Evolutionary conservation across 2,113 vertebrate species (phyloP).

Genomic region (Ovis canadensis): DNA sequence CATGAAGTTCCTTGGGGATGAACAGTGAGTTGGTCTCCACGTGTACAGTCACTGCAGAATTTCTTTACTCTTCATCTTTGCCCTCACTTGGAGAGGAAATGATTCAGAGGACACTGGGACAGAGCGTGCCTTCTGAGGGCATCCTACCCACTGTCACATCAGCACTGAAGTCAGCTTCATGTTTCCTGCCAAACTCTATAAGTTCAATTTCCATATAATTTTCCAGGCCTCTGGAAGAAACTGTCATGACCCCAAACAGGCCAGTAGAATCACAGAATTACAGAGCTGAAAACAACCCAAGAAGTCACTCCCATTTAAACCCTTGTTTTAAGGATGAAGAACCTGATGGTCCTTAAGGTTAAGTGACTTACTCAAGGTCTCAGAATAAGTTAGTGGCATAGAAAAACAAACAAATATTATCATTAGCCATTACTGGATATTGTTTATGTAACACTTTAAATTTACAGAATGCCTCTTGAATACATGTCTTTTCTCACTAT

Average conservation of each 20-base stretch:
- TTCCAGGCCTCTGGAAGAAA: constrained; percentile 1
- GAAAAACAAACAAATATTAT: not conserved
- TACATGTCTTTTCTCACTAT: not conserved
- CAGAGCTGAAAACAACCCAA: not conserved
- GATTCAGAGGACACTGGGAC: constrained; percentile 44
- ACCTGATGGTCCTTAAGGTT: not conserved
- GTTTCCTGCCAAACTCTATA: constrained; percentile 40
- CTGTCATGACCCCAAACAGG: not conserved
- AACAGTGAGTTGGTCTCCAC: not conserved
- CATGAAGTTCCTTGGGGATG: not conserved
- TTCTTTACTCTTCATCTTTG: constrained; percentile 3
- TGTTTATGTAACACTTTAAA: not conserved
- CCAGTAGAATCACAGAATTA: not conserved
- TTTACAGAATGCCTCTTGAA: not conserved
- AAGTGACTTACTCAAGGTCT: not conserved
- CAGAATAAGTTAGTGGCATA: not conserved
- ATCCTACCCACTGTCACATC: not conserved
- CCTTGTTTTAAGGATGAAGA: not conserved
- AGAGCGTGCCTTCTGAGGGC: not conserved
- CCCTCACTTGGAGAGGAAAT: constrained; percentile 27
- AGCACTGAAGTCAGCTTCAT: not conserved
- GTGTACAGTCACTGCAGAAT: not conserved
- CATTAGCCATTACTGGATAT: not conserved
- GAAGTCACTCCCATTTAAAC: not conserved
- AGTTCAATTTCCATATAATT: constrained; percentile 37